These are phyloP conservation scores for Heliothis subflexa DNA, from an alignment of 1,140 invertebrate species.

Conservation along the genomic window DNA sequence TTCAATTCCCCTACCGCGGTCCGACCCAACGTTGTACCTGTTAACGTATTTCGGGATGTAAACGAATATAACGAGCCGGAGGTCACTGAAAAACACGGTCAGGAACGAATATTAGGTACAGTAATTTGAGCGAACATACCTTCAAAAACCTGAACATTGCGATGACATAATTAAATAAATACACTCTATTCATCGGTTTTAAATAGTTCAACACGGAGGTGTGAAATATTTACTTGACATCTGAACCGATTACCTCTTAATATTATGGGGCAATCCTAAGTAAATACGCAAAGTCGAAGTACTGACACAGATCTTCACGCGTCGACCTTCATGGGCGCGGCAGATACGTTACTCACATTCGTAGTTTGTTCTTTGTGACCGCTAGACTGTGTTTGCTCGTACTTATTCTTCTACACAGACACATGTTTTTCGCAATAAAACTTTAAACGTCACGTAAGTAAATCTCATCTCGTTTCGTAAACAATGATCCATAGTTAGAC, in stretches of 20 bases:
- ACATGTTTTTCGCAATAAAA: conserved; percentile 49
- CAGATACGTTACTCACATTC: conserved; percentile 17
- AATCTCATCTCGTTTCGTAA: conserved; percentile 56
- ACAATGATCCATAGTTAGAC: conserved; percentile 62
- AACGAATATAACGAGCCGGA: conserved; percentile 50
- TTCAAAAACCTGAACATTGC: conserved; percentile 13
- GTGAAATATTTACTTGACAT: conserved; percentile 6
- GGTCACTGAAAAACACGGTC: conserved; percentile 47
- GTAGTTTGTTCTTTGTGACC: conserved; percentile 18
- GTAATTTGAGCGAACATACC: conserved; percentile 39
- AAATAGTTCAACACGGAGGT: conserved; percentile 8
- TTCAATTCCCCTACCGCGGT: conserved; percentile 58
- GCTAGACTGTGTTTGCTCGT: conserved; percentile 33
- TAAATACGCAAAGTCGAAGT: not conserved
- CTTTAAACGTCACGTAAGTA: conserved; percentile 45
- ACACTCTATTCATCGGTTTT: not conserved
- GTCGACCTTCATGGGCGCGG: not conserved
- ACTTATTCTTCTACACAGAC: conserved; percentile 43
- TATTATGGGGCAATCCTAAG: conserved; percentile 12
- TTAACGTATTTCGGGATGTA: conserved; percentile 53
- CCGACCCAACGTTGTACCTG: conserved; percentile 53
- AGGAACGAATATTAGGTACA: conserved; percentile 41
- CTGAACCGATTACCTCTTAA: conserved; percentile 17
- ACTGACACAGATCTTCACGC: conserved; percentile 4
- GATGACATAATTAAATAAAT: conserved; percentile 41